A percentile compares a stretch with the other conserved stretches of the same genome.
These are phyloP conservation scores for Acanthurus tractus DNA, from an alignment of 2,797 vertebrate genomes.

Conservation along the genomic window DNA sequence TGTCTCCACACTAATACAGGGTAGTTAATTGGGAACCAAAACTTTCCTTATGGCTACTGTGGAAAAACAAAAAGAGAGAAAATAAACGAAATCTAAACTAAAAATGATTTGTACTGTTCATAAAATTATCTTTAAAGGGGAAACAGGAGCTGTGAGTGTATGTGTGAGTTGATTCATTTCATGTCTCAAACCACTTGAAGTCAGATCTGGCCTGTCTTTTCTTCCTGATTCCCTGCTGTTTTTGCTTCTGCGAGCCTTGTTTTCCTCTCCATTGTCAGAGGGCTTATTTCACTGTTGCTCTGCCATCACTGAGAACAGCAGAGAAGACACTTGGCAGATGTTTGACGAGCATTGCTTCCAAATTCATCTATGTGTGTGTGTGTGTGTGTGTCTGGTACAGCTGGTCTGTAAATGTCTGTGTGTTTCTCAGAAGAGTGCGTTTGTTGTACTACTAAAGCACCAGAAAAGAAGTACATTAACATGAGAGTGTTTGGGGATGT, in stretches of 20 bases:
- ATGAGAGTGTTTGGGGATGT: slow-evolving; percentile 29
- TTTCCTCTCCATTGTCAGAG: slow-evolving; percentile 46
- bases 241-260: slow-evolving; percentile 15
- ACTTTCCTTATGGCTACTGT: too few relatives aligned
- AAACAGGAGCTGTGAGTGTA: not conserved
- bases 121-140: not conserved
- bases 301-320: slow-evolving; percentile 37
- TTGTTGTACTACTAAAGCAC: slow-evolving; percentile 6
- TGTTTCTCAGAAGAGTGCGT: slow-evolving; percentile 37
- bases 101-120: not conserved
- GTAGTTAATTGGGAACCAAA: not conserved
- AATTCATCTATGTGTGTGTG: slow-evolving; percentile 31
- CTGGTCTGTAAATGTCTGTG: slow-evolving; percentile 12
- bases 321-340: slow-evolving; percentile 63
- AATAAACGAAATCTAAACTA: not conserved
- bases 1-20: not conserved
- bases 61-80: not conserved
- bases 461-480: slow-evolving; percentile 31
- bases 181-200: slow-evolving; percentile 9
- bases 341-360: slow-evolving; percentile 37
- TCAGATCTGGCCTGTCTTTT: not conserved
- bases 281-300: slow-evolving; percentile 40
- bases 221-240: slow-evolving; percentile 4
- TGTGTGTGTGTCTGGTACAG: slow-evolving; percentile 27
- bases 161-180: not conserved